Conservation (phyloP, 2,797 vertebrate species). For the Lemur catta region DNA sequence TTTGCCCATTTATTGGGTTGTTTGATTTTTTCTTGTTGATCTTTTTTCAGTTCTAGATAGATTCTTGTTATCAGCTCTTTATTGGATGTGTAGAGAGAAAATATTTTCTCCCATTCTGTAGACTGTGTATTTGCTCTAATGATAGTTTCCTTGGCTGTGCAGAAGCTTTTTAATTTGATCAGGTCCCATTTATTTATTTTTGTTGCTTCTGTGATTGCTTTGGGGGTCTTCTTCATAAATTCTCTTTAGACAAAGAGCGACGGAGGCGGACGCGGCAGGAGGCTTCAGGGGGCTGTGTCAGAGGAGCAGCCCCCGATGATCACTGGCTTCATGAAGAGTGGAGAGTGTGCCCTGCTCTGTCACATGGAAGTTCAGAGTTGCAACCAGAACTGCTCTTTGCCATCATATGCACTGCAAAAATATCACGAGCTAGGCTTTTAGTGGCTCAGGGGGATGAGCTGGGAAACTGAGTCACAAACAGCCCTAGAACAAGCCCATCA, state of each 20-base stretch:
- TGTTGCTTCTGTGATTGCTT: too few relatives aligned
- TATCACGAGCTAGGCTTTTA: neutral
- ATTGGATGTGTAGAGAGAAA: too few relatives aligned
- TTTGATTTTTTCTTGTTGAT: too few relatives aligned
- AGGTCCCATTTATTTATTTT: too few relatives aligned
- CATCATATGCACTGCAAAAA: neutral
- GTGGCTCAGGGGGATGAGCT: neutral
- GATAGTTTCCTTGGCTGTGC: too few relatives aligned
- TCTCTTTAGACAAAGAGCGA: neutral
- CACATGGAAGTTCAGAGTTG: neutral
- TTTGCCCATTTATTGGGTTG: too few relatives aligned
- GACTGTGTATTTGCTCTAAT: too few relatives aligned
- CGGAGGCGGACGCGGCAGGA: accelerated
- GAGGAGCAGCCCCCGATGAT: neutral
- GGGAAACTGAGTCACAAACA: neutral
- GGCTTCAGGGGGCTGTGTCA: accelerated
- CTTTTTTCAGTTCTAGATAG: too few relatives aligned
- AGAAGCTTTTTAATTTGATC: too few relatives aligned
- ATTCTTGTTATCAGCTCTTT: too few relatives aligned
- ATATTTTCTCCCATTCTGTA: too few relatives aligned
- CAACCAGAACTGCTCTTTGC: neutral
- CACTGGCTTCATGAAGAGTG: neutral
- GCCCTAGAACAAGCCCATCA: neutral
- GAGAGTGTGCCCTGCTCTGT: neutral
- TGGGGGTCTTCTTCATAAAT: too few relatives aligned